A percentile compares a stretch with the other conserved stretches of the same genome.
phyloP scores from a whole-genome alignment of 2,888 invertebrate genomes.

The Thyatira batis region DNA sequence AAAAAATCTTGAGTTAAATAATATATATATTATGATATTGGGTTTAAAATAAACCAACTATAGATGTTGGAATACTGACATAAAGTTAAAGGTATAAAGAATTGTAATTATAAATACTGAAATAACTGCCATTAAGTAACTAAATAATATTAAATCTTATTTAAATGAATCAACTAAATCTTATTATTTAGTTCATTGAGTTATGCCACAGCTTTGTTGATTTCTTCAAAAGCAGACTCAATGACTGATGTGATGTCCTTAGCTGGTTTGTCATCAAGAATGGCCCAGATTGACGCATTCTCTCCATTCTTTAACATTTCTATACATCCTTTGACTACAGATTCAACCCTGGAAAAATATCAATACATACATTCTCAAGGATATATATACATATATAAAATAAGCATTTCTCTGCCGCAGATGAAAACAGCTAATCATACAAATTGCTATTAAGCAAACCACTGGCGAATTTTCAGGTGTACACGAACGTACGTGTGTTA shows the following conservation, averaged over 20 bases:
- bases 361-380: too few species aligned
- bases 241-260: conserved; percentile 23
- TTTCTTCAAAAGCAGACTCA: conserved; percentile 9
- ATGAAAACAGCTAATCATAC: background rate
- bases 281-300: conserved; percentile 7
- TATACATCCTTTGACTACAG: conserved; percentile 10
- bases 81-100: too few species aligned
- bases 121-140: too few species aligned
- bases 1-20: background rate
- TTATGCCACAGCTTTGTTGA: background rate
- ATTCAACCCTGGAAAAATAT: background rate
- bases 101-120: too few species aligned
- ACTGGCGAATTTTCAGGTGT: background rate
- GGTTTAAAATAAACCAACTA: too few species aligned
- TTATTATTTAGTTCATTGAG: background rate
- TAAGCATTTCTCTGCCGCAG: background rate
- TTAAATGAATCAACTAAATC: too few species aligned
- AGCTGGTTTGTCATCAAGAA: conserved; percentile 16
- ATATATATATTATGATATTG: too few species aligned
- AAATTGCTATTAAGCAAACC: background rate
- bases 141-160: too few species aligned
- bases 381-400: background rate
- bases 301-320: conserved; percentile 24
- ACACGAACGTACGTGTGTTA: background rate
- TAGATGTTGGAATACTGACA: too few species aligned